Conservation (phyloP, 2,888 invertebrate species). For the Caenorhabditis sp. region DNA sequence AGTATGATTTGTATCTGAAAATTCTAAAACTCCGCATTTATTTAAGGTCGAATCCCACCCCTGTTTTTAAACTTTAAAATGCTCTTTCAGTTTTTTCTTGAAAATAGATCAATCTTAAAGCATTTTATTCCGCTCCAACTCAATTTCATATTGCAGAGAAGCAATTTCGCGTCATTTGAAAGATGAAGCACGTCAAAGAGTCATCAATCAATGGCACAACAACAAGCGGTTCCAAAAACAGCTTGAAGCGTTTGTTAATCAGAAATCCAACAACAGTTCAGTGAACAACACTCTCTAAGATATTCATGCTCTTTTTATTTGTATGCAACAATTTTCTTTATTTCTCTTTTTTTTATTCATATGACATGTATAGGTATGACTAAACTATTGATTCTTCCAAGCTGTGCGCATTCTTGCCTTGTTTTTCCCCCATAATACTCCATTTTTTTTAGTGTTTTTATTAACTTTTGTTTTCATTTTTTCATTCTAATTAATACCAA, state of each 20-base stretch:
- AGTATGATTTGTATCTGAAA: too few species aligned
- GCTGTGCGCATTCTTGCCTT: conserved; percentile 38
- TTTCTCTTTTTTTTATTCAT: neutral
- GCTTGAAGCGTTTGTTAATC: conserved; percentile 24
- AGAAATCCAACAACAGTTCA: conserved; percentile 11
- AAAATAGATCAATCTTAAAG: too few species aligned
- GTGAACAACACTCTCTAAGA: neutral
- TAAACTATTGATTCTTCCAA: conserved; percentile 1
- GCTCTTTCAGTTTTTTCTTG: too few species aligned
- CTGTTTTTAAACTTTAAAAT: too few species aligned
- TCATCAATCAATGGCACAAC: conserved; percentile 54
- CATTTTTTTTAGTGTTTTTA: neutral
- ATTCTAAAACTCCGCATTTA: too few species aligned
- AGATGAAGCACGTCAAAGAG: conserved; percentile 50
- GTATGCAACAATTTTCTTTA: neutral
- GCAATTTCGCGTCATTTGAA: conserved; percentile 50
- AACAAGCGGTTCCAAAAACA: conserved; percentile 45
- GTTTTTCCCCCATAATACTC: conserved; percentile 3
- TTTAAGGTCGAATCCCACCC: too few species aligned
- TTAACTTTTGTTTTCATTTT: conserved; percentile 10
- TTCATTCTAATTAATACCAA: too few species aligned
- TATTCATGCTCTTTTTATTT: conserved; percentile 3
- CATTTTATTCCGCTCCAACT: too few species aligned
- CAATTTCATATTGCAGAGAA: conserved; percentile 56
- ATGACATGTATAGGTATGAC: neutral